Conservation (phyloP, 2,797 vertebrate genomes). For the Bovichtus variegatus region DNA sequence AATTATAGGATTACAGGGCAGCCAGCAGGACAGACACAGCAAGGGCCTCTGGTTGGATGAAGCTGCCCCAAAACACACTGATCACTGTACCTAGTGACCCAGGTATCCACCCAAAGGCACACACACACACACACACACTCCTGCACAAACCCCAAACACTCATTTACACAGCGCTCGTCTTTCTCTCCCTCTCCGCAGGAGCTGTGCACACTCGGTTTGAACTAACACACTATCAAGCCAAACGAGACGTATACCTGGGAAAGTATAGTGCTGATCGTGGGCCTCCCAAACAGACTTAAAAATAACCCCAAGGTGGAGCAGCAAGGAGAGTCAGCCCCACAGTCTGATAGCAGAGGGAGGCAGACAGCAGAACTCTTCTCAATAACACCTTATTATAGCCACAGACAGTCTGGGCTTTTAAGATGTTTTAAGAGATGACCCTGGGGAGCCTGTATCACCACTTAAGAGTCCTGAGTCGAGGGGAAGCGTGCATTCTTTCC, state of each 20-base stretch:
- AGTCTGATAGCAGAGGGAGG: constrained; percentile 62
- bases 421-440: constrained; percentile 76
- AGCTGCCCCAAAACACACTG: constrained; percentile 65
- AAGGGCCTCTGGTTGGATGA: constrained; percentile 62
- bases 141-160: constrained; percentile 71
- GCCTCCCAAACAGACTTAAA: constrained; percentile 73
- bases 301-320: constrained; percentile 75
- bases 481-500: constrained; percentile 18
- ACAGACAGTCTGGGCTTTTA: constrained; percentile 78
- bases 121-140: constrained; percentile 38
- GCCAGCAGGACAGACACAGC: constrained; percentile 66
- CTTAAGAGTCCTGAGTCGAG: constrained; percentile 49
- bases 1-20: constrained; percentile 83
- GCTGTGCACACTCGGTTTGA: constrained; percentile 28
- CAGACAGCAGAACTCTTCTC: constrained; percentile 62
- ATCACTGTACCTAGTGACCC: constrained; percentile 76
- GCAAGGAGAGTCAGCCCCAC: constrained; percentile 44
- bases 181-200: constrained; percentile 45
- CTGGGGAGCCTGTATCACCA: constrained; percentile 60
- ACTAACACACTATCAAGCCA: constrained; percentile 42
- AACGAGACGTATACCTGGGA: constrained; percentile 66
- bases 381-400: constrained; percentile 82
- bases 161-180: constrained; percentile 68
- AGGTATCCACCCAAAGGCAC: constrained; percentile 66
- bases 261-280: constrained; percentile 74